Evolutionary conservation across 37 sponge, comb jelly and placozoan genomes (phyloP).

Genomic region (Chondrosia reniformis): DNA sequence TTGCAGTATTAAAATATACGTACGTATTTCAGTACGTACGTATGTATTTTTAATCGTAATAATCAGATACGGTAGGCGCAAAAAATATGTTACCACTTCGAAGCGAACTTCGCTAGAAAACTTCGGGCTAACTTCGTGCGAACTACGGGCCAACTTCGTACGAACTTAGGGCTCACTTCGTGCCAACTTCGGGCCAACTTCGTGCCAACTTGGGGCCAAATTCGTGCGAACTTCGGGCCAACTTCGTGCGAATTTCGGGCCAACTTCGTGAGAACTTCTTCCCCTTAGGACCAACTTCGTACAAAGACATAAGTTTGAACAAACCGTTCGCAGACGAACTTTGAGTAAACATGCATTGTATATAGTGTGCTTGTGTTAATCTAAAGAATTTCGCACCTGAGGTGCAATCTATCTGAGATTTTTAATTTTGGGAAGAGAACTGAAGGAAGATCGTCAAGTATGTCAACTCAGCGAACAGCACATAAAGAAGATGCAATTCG

Average conservation of each 20-base stretch:
- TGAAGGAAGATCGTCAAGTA: too few species aligned
- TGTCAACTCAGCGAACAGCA: too few species aligned
- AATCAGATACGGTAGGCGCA: background rate
- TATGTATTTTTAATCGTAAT: background rate
- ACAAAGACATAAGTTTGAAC: too few species aligned
- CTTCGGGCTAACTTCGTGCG: too few species aligned
- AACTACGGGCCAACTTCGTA: background rate
- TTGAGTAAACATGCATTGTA: too few species aligned
- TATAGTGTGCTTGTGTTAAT: too few species aligned
- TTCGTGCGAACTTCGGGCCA: background rate
- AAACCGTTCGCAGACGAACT: too few species aligned
- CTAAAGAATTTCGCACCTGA: too few species aligned
- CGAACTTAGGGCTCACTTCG: conserved; percentile 5
- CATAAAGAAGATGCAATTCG: too few species aligned
- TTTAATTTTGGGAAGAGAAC: too few species aligned
- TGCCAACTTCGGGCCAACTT: background rate
- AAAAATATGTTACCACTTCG: background rate
- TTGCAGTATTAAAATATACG: background rate
- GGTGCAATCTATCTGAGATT: too few species aligned
- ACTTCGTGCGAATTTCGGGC: background rate
- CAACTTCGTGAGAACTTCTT: background rate
- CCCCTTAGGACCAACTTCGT: too few species aligned
- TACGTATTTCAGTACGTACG: background rate
- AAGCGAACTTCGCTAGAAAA: background rate
- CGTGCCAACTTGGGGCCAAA: background rate